Evolutionary conservation across 2,888 invertebrate genomes (phyloP), one percentile per base, ranked within the genome.

Genomic region (Trichogramma dendrolimi): DNA sequence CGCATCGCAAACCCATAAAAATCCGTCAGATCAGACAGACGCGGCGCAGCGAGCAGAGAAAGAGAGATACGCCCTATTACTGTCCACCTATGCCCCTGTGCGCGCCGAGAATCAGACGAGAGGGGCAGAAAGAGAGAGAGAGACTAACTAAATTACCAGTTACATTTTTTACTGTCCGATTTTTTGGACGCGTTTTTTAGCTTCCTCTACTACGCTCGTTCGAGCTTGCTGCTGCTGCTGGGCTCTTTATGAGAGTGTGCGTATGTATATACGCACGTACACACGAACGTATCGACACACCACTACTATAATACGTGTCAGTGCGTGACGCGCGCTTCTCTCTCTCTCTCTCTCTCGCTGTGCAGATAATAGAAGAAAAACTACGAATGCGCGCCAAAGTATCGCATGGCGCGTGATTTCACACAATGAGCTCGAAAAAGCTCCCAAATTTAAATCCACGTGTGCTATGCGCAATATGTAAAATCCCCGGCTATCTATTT

Each of bases 131-230:
- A 27, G 27, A 27, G 27, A 27, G 72, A 71, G 72, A 71, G 73
- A 72, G 72, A 75, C 76, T 77, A 77, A 78, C 77, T 75, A 76
- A 77, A 78, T 78, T 77, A 77, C 76, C 77, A 76, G 76, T 76
- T 76, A 78, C 75, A 77, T 75, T 77, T 77, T 77, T 78, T 78
- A 76, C 75, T 75, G 76, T 76, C 77, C 73, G 72, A 74, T 75
- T 71, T 71, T 72, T 71, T 70, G 71, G 71, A 67, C 73, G 70
- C 72, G 70, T 72, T 75, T 75, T 76, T 76, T 72, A 72, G 71
- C 71, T 67, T 6, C 14, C 27, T 54, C 50, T 55, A 55, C 44
- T 47, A 44, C 14, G 41, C 42, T 47, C 41, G 50, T 46, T n/a
- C 44, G 62, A 64, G 64, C 67, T 51, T 61, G 69, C 67, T 67